Conservation (phyloP, 2,888 invertebrate species). For the Drosophila picticornis region DNA sequence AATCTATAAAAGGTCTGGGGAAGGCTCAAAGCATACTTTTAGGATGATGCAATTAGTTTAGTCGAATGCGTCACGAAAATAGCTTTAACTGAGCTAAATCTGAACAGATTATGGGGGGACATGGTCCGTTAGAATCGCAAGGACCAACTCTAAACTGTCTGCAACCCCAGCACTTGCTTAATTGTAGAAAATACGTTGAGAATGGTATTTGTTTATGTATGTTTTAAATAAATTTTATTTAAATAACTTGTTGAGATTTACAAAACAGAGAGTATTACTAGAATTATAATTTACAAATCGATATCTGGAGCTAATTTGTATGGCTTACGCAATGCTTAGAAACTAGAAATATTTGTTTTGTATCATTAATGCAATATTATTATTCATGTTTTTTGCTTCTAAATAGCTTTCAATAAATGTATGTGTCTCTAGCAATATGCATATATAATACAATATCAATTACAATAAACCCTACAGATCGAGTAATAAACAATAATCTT, state of each 20-base stretch:
- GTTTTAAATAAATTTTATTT: slow-evolving; percentile 80
- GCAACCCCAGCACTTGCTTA: too few species aligned
- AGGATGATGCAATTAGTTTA: neutral
- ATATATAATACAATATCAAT: slow-evolving; percentile 57
- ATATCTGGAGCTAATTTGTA: slow-evolving; percentile 65
- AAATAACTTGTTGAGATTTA: slow-evolving; percentile 79
- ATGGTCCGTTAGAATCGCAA: neutral
- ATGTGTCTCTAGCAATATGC: slow-evolving; percentile 61
- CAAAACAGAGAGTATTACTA: slow-evolving; percentile 77
- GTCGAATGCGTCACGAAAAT: neutral
- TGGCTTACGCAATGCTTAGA: slow-evolving; percentile 60
- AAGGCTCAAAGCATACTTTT: neutral
- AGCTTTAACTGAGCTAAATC: neutral
- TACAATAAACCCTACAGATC: slow-evolving; percentile 70
- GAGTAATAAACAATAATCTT: slow-evolving; percentile 76
- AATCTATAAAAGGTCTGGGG: neutral
- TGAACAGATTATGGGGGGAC: neutral
- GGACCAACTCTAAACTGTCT: neutral
- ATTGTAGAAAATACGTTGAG: neutral
- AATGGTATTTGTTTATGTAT: slow-evolving; percentile 17
- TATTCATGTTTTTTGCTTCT: slow-evolving; percentile 22
- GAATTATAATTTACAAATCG: slow-evolving; percentile 72
- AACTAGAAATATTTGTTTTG: slow-evolving; percentile 44
- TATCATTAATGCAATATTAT: slow-evolving; percentile 38
- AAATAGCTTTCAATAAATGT: slow-evolving; percentile 37